Base-by-base conservation (phyloP, 2,797 vertebrate species). In the Limosa lapponica region DNA sequence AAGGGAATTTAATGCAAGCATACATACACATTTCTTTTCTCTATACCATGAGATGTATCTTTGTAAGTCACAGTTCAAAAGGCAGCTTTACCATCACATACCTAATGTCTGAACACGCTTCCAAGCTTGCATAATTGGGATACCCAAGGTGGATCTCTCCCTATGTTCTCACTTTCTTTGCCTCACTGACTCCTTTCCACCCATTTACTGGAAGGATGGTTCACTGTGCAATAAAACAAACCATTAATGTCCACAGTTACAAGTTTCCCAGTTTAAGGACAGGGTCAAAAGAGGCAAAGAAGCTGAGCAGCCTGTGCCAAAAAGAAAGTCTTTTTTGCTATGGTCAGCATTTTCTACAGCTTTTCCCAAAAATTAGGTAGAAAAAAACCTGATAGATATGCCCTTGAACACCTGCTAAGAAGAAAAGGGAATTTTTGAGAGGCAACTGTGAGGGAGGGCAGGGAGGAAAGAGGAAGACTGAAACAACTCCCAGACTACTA, bases 21-120 rank as follows among this genome's bases (percentile, higher is more conserved):
- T 6, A 57, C 10, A 22, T 3, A 54, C 13, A 66, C 32, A 6
- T 59, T 24, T 49, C 8, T 46, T 79, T 74, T 59, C 82, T 44
- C 46, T 57, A 0, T 46, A 55, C 17, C 36, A 49, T 0, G 0
- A 57, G 48, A 37, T 12, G 28, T 19, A 10, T 37, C 61, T 83
- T 69, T 37, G 15, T 10, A 66, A 89, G 13, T 17, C 37, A 41
- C 1, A 41, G 54, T 18, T 84, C 64, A 82, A 78, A 71, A 87
- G 28, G 16, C 37, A 89, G 54, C 41, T 91, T 86, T 51, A 74
- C 24, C 39, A 49, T 48, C 16, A 72, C 24, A 13, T 32, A 32
- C 43, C 24, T 55, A 36, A 70, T 17, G 22, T 46, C 87, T 91
- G 51, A 79, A 72, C 91, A 78, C 18, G 52, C 6, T 67, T 92